These are phyloP conservation scores for Amblyjoppa fuscipennis DNA, from an alignment of 2,888 invertebrate genomes.

Conservation along the genomic window DNA sequence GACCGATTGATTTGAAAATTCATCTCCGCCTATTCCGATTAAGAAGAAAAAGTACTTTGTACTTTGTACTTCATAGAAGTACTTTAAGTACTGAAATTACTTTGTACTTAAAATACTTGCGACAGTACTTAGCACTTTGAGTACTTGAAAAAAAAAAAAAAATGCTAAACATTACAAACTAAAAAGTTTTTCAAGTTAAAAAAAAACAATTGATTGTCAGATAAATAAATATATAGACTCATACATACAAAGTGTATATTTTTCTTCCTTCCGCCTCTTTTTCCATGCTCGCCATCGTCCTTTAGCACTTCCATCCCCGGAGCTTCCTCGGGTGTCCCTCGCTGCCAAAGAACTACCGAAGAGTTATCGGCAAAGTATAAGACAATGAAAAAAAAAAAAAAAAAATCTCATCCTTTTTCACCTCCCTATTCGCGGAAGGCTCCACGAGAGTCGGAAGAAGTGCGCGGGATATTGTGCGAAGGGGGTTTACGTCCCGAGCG, in stretches of 20 bases:
- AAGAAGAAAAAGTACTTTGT: no score
- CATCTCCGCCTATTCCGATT: no score
- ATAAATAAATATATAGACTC: not conserved
- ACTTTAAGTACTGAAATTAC: no score
- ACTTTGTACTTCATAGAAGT: no score
- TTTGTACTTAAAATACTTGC: no score
- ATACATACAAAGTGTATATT: not conserved
- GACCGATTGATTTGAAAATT: no score
- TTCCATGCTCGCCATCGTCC: not conserved
- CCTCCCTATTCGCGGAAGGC: not conserved
- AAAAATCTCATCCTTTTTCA: not conserved
- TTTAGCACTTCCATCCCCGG: not conserved
- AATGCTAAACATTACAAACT: no score
- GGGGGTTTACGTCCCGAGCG: not conserved
- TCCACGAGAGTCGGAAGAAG: not conserved
- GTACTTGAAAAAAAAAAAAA: no score
- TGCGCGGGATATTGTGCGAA: not conserved
- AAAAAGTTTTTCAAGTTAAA: no score
- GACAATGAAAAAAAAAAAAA: not conserved
- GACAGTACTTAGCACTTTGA: no score
- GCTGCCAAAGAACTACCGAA: not conserved
- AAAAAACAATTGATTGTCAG: no score
- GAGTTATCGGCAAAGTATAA: not conserved
- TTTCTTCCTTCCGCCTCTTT: constrained; percentile 3
- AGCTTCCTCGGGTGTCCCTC: no score